Evolutionary conservation across 2,888 invertebrate species (phyloP), one percentile per base, ranked within the genome.

Genomic region (Drosophila infuscata): DNA sequence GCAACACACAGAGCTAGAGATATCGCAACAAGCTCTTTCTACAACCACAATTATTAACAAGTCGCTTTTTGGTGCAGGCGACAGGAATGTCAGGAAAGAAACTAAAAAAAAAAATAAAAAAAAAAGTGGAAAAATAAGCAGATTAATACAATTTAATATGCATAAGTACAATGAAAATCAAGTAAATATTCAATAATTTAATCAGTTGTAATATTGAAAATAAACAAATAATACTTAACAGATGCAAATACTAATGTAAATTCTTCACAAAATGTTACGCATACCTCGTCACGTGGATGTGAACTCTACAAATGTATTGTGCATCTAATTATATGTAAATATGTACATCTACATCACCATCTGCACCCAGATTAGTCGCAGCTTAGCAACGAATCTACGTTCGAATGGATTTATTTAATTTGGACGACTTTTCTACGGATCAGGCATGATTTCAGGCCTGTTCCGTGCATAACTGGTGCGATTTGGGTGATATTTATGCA

Each of bases 31-130:
- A n/a, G n/a, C 56, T n/a, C 29, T 12, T 35, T 46, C 25, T 8
- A 15, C 46, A 46, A 20, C 7, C 46, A 15, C 46, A 46, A 25
- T 17, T 17, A 17, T 38, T 20, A 53, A 53, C 52, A 36, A 59
- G 36, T 69, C 43, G 52, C 61, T 56, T 77, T 81, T 54, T 51
- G 74, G 79, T 69, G 30, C 32, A 79, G 69, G 69, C 57, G 57
- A 79, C 74, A 69, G 58, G 66, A 63, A 49, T 82, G 62, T 78
- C 82, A 12, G 33, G 52, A 59, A 15, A 32, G 15, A 58, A 15
- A 46, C 7, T 7, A 20, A 20, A 12, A 20, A 43, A 17, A 15
- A 20, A 20, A 25, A 25, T 25, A 25, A 20, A 1, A 25, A 15
- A 2, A 25, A 15, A 25, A 20, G 46, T 25, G 15, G 2, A 46